Conservation (phyloP, 2,797 vertebrate genomes). For the Hemitrygon akajei region DNA sequence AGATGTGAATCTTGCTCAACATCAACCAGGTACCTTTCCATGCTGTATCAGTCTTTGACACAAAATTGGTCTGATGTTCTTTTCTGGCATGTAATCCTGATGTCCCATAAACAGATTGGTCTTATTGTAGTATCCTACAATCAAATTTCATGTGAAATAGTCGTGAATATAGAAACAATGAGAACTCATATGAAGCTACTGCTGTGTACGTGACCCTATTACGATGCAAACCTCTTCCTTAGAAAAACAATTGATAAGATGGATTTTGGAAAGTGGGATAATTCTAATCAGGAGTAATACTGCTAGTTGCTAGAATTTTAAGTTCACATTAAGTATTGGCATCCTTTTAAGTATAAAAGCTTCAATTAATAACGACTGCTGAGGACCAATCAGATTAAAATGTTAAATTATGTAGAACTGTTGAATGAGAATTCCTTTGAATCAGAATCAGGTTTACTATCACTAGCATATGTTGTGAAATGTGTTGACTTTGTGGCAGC, state of each 20-base stretch:
- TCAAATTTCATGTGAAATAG: neutral
- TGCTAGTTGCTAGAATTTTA: neutral
- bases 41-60: too few species aligned
- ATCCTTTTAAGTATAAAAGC: neutral
- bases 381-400: neutral
- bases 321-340: neutral
- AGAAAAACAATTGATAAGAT: neutral
- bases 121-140: neutral
- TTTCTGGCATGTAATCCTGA: too few species aligned
- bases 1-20: too few species aligned
- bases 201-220: neutral
- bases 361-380: neutral
- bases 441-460: too few species aligned
- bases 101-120: neutral
- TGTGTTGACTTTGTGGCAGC: too few species aligned
- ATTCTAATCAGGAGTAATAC: neutral
- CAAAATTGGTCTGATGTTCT: too few species aligned
- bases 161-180: neutral
- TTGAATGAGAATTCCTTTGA: constrained; percentile 1
- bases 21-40: too few species aligned
- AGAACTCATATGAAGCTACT: neutral
- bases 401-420: neutral
- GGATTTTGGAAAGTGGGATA: neutral
- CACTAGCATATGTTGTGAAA: too few species aligned
- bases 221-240: neutral